Evolutionary conservation across 2,797 vertebrate genomes (phyloP), one percentile per base, ranked within the genome.

Genomic region (Erpetoichthys calabaricus): DNA sequence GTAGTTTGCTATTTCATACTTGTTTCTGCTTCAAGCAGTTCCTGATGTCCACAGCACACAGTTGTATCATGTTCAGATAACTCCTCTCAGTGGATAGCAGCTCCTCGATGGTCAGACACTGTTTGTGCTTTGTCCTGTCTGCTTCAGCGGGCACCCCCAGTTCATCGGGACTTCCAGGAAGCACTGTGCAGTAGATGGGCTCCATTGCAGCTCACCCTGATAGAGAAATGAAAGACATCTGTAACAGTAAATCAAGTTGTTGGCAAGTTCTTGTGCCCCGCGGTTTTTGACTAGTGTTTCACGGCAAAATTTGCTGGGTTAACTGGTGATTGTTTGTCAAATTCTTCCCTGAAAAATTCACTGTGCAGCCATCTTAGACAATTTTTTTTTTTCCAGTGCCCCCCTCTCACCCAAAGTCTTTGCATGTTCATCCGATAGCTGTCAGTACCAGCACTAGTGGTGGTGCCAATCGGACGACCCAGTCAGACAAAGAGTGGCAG

Each of bases 31-130:
- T 75, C 55, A 98, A 85, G 67, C 80, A 87, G 44, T 62, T 66
- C 58, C 81, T 81, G 69, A 98, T 89, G 65, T 86, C 82, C 0
- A 55, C 80, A 0, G 83, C 76, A 3, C 89, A 87, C 25, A 94
- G 63, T 42, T 81, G 80, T 42, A 99, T 72, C 63, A 76, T 67
- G 51, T 80, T 79, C 1, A 96, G 75, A n/a, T 89, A 99, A 68
- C 82, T 89, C 70, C 70, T 77, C 77, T 99, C 95, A 0, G 92
- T 92, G 64, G 82, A 68, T 9, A 96, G 68, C 58, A 99, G 76
- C 66, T 99, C 94, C 60, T 85, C 78, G 4, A 89, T 58, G 0
- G 87, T 80, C 72, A 91, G 69, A 52, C 53, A 63, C 77, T 90
- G 92, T 7, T 76, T 87, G 64, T 85, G 82, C 25, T 80, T 69